Conservation (phyloP, 2,888 invertebrate genomes). For the Ormyrus labotus region DNA sequence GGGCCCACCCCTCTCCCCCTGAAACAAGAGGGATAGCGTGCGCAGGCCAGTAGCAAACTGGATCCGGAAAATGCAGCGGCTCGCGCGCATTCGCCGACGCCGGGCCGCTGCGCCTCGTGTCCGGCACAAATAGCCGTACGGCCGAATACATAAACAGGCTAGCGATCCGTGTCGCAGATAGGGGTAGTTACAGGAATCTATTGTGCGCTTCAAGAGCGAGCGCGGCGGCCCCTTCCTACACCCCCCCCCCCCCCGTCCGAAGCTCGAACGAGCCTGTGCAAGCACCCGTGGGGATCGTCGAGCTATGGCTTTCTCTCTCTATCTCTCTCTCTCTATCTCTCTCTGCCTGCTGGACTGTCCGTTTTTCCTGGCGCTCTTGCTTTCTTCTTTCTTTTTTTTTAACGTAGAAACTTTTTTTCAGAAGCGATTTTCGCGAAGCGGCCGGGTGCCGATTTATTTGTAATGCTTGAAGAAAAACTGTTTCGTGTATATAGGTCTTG, state of each 20-base stretch:
- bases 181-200: constrained; percentile 70
- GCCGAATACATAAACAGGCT: constrained; percentile 70
- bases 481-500: no score
- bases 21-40: not conserved
- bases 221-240: not conserved
- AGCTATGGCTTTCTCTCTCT: no score
- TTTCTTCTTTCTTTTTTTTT: no score
- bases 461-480: no score
- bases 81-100: constrained; percentile 36
- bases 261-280: not conserved
- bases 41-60: constrained; percentile 26
- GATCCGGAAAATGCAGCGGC: constrained; percentile 52
- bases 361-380: no score
- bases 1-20: not conserved
- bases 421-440: no score
- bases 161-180: constrained; percentile 69
- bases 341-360: no score
- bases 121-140: constrained; percentile 70
- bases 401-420: no score
- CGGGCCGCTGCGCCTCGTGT: constrained; percentile 50
- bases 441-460: no score
- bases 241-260: not conserved
- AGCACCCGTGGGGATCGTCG: no score
- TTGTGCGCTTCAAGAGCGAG: constrained; percentile 65
- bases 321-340: no score